Conservation (phyloP, 64 coral and sea anemone species). For the Actinia equina region DNA sequence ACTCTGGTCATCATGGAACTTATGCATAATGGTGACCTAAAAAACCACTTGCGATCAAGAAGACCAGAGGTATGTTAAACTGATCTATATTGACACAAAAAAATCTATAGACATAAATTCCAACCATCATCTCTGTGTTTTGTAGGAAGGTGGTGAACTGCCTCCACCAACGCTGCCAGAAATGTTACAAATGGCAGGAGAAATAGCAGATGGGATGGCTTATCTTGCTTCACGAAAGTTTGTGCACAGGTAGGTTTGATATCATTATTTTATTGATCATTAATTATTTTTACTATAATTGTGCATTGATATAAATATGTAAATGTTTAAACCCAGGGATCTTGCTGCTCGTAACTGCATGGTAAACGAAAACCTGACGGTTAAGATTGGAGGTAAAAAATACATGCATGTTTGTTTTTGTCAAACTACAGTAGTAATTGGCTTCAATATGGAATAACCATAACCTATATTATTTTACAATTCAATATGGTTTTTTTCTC, state of each 20-base stretch:
- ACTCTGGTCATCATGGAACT: conserved; percentile 95
- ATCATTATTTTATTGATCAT: not conserved
- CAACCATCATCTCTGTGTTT: not conserved
- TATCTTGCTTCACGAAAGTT: conserved; percentile 91
- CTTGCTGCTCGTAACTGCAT: conserved; percentile 98
- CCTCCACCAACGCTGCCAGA: conserved; percentile 81
- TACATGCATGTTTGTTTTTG: too few relatives aligned
- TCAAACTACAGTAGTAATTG: too few relatives aligned
- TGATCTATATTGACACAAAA: not conserved
- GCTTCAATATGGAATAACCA: too few relatives aligned
- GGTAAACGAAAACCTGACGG: conserved; percentile 81
- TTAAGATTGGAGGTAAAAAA: conserved; percentile 92
- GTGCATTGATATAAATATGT: not conserved
- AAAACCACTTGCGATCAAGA: conserved; percentile 86
- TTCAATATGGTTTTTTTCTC: not conserved
- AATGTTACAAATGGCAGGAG: conserved; percentile 88
- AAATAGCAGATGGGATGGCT: conserved; percentile 98
- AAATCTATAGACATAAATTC: not conserved
- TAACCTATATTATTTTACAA: too few relatives aligned
- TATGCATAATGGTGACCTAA: conserved; percentile 93
- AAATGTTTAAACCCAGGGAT: conserved; percentile 54
- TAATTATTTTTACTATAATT: not conserved
- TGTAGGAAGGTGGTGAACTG: conserved; percentile 62
- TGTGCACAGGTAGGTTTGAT: conserved; percentile 83
- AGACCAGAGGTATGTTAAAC: conserved; percentile 68